Evolutionary conservation across 2,113 vertebrate species (phyloP), one percentile per base, ranked within the genome.

Genomic region (Ameiurus melas): DNA sequence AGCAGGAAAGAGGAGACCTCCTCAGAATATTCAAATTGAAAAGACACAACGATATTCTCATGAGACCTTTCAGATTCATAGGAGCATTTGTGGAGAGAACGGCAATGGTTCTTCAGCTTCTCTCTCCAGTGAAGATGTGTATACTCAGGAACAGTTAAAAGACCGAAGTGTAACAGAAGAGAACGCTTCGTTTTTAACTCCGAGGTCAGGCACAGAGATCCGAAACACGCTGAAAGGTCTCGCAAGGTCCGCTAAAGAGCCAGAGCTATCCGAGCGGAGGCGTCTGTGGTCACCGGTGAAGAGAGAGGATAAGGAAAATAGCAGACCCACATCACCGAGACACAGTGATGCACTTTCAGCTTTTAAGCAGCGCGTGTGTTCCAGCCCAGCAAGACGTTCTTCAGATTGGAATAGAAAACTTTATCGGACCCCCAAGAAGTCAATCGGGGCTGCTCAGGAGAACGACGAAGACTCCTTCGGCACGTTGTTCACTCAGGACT

Each of bases 401-500:
- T 20, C 80, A 83, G 73, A 25, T 33, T 47, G 25, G 22, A 79
- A 77, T 39, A 64, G 57, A 43, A 88, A 55, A 20, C 33, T 64
- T 66, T 51, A 51, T 83, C 43, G 0, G 27, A 83, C 84, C 12
- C 89, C 82, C 4, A 91, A 89, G 82, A 93, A 88, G 47, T 53
- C 1, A n/a, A 19, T 51, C 19, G 12, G 2, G 0, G 39, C 62
- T 68, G 66, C 27, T 39, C 82, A 10, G 19, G 91, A 89, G 27
- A 80, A 7, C 0, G 89, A 91, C 5, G 92, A 91, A 36, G 92
- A 95, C 58, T 93, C 88, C 79, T 84, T 94, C 53, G 90, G 86
- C 51, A 87, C 33, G 85, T 71, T 96, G 90, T 95, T 95, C 53
- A 96, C 95, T 19, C 95, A 95, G 91, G 95, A 96, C 92, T 95